These are phyloP conservation scores for Helogale parvula DNA, from an alignment of 2,113 vertebrate genomes.

Conservation along the genomic window DNA sequence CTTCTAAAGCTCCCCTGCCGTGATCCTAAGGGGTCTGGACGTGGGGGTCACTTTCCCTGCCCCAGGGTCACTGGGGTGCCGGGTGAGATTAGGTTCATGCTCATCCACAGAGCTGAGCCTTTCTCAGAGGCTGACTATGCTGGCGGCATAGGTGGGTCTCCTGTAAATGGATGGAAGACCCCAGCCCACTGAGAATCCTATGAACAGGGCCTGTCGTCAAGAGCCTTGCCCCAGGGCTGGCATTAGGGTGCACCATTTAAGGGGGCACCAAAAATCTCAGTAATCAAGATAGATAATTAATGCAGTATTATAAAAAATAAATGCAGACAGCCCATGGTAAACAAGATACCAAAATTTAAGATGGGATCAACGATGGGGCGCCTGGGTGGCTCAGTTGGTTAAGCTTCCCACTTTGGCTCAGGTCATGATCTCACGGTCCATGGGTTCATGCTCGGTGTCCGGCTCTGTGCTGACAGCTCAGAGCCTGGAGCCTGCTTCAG, in stretches of 20 bases:
- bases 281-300: background rate
- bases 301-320: background rate
- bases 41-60: background rate
- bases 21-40: background rate
- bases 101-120: background rate
- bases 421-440: too few species aligned
- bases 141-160: background rate
- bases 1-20: too few species aligned
- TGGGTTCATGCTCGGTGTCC: too few species aligned
- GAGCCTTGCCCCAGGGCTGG: background rate
- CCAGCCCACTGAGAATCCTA: background rate
- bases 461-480: too few species aligned
- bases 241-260: background rate
- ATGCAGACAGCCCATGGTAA: background rate
- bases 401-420: too few species aligned
- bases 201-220: accelerated
- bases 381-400: too few species aligned
- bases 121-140: background rate
- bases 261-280: background rate
- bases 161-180: background rate
- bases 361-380: background rate
- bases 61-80: background rate
- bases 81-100: background rate
- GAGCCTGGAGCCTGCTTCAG: too few species aligned
- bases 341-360: background rate